phyloP scores from a whole-genome alignment of 2,113 vertebrate genomes.

The Lophura nycthemera region DNA sequence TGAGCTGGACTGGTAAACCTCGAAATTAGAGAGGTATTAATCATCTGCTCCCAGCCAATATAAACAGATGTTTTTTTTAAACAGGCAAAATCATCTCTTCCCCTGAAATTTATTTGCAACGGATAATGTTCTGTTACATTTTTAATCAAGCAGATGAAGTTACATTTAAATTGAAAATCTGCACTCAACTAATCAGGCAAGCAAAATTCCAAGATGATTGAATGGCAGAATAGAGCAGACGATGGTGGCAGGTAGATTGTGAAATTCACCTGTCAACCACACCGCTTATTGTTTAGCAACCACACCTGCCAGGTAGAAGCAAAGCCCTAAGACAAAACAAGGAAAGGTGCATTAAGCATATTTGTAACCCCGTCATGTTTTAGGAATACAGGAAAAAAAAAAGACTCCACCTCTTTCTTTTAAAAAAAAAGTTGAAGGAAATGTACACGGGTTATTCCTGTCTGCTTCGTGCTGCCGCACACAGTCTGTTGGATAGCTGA shows the following conservation, averaged over 20 bases:
- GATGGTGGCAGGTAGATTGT: slow-evolving; percentile 77
- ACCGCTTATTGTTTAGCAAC: slow-evolving; percentile 73
- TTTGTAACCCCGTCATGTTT: slow-evolving; percentile 74
- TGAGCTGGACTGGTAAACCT: slow-evolving; percentile 88
- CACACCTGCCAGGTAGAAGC: slow-evolving; percentile 64
- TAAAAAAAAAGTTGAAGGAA: slow-evolving; percentile 25
- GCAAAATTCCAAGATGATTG: slow-evolving; percentile 76
- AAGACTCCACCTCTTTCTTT: slow-evolving; percentile 33
- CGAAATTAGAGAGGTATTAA: slow-evolving; percentile 86
- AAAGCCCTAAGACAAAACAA: slow-evolving; percentile 77
- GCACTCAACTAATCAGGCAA: slow-evolving; percentile 83
- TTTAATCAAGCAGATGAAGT: slow-evolving; percentile 87
- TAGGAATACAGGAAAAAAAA: slow-evolving; percentile 64
- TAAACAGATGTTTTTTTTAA: slow-evolving; percentile 86
- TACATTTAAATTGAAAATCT: slow-evolving; percentile 88
- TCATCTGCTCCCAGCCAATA: slow-evolving; percentile 82
- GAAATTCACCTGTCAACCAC: slow-evolving; percentile 81
- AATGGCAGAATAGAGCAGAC: slow-evolving; percentile 68
- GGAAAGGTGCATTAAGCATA: slow-evolving; percentile 70
- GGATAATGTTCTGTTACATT: slow-evolving; percentile 87
- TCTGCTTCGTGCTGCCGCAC: not conserved
- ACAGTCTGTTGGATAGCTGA: not conserved
- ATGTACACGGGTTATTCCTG: slow-evolving; percentile 51
- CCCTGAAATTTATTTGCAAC: slow-evolving; percentile 84
- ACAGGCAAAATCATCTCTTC: slow-evolving; percentile 82